phyloP scores from a whole-genome alignment of 2,113 vertebrate genomes.

The Myrmecobius fasciatus region DNA sequence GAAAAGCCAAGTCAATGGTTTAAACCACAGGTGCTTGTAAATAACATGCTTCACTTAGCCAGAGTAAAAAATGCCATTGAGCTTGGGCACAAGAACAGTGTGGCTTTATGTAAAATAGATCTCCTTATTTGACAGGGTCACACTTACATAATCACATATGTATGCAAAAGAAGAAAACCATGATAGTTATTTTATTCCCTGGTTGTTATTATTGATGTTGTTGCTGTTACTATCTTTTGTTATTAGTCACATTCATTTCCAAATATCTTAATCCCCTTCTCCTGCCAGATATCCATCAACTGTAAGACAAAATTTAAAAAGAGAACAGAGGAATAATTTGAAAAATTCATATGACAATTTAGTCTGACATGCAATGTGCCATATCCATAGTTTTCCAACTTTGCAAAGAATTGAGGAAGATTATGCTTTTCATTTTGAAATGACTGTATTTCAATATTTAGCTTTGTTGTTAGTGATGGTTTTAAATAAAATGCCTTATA shows the following conservation, averaged over 20 bases:
- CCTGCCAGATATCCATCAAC: not conserved
- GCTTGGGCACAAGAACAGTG: not conserved
- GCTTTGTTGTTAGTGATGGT: not conserved
- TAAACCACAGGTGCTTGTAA: not conserved
- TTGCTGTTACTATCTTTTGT: not conserved
- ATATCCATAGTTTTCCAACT: not conserved
- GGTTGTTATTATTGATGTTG: not conserved
- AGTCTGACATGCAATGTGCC: not conserved
- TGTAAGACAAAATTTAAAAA: not conserved
- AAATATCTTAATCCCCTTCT: not conserved
- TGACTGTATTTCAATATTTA: not conserved
- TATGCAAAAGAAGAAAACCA: not conserved
- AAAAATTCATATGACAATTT: not conserved
- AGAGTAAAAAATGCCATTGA: conserved; percentile 48
- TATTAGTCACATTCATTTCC: not conserved
- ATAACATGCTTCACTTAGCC: not conserved
- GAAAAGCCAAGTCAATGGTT: conserved; percentile 12
- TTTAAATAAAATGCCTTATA: not conserved
- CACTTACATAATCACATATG: not conserved
- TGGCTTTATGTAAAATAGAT: conserved; percentile 14
- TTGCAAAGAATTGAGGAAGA: not conserved
- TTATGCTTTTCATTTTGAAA: not conserved
- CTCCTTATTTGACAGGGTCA: not conserved
- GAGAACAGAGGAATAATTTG: not conserved
- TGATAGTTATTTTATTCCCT: not conserved